Evolutionary conservation across 1,140 invertebrate genomes (phyloP), one percentile per base, ranked within the genome.

Genomic region (Myzus persicae): DNA sequence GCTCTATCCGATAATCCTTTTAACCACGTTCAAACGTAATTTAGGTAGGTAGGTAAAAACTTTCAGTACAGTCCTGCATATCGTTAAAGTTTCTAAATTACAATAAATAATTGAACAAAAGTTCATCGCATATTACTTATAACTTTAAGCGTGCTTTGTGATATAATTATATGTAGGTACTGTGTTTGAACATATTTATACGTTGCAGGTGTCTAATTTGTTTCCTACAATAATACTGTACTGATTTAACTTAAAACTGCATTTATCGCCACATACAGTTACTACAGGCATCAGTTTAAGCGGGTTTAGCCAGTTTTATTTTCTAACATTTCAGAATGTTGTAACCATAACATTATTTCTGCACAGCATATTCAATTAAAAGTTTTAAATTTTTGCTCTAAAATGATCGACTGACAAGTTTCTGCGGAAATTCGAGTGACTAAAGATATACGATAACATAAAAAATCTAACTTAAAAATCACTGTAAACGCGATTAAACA

Each of bases 61-160:
- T 42, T n/a, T 87, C 38, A 7, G 81, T 38, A 11, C 11, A 40
- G 36, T 11, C 36, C 36, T 36, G 81, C 36, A 38, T 82, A 38
- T 40, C 84, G 38, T 88, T 88, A 88, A 88, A 88, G 31, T 88
- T 88, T 48, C 31, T 48, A 88, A 87, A 88, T 88, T 88, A 88
- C 44, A 48, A 88, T 88, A 88, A 88, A 88, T 88, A 48, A 88
- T 88, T 36, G 85, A 48, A 88, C 44, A 36, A 88, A 88, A 88
- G 18, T 88, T 48, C 44, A n/a, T 36, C 48, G 85, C 18, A 44
- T 40, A 40, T 40, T 85, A 42, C 38, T 85, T 85, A 82, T 76
- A 76, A 76, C 59, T 76, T 76, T 76, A 76, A 76, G 59, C 59
- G 31, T n/a, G 11, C n/a, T n/a, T 76, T 76, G 59, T 76, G 31